Evolutionary conservation across 2,888 invertebrate genomes (phyloP), one percentile per base, ranked within the genome.

Genomic region (Trichopria drosophilae): DNA sequence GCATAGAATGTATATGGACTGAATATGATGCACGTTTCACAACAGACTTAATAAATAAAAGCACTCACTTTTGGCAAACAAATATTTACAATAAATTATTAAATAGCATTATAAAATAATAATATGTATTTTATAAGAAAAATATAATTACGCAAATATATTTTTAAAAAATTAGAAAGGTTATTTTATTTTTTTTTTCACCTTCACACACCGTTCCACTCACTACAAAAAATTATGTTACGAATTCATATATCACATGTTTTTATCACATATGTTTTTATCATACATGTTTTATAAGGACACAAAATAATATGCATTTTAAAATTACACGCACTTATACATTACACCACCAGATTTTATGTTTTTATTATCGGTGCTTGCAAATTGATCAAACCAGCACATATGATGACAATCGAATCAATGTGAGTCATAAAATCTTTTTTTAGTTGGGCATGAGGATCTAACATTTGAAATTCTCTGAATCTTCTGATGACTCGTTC

Each of bases 401-500:
- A 61, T 45, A 59, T 50, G 22, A 43, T 49, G n/a, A 60, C 56
- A 35, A 57, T 49, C 2, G n/a, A n/a, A 15, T 51, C 46, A 4
- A 46, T 16, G 22, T 35, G 19, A 10, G 29, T 3, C 19, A 45
- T 45, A 12, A 40, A 32, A 28, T 16, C 13, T n/a, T 10, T 13
- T 24, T 28, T 16, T n/a, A 47, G 31, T 6, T 9, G 15, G 16
- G 49, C 31, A 34, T 57, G 57, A 13, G 55, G 47, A 36, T 39
- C 9, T n/a, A 59, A 28, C 10, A 54, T 16, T 35, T 22, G 12
- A 13, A 46, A 57, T 44, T 57, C 57, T 51, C 53, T 41, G 16
- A 56, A 31, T 13, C 55, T 31, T 24, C 59, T 23, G 29, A 69
- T 68, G 4, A 64, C 63, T 42, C 67, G 45, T 59, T 68, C 68